phyloP scores from a whole-genome alignment of 2,888 invertebrate species.

The Tipula confusa region DNA sequence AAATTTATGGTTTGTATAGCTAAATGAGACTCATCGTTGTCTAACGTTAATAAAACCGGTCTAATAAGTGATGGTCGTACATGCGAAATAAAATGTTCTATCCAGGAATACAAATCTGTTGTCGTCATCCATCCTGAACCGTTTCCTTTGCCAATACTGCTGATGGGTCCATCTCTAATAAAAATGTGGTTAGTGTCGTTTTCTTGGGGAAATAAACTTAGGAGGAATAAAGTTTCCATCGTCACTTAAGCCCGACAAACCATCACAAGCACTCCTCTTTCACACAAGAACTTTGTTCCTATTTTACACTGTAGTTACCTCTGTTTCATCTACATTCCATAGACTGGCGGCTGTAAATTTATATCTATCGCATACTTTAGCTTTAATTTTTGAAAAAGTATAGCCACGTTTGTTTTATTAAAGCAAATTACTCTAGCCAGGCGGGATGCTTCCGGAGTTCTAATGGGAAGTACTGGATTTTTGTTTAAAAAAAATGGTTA shows the following conservation, averaged over 20 bases:
- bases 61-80: neutral
- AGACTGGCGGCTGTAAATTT: neutral
- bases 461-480: too few relatives aligned
- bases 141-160: neutral
- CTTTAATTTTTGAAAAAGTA: too few relatives aligned
- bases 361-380: too few relatives aligned
- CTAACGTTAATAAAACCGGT: too few relatives aligned
- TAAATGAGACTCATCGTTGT: too few relatives aligned
- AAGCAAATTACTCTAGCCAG: too few relatives aligned
- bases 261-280: neutral
- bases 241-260: too few relatives aligned
- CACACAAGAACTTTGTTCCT: slow-evolving; percentile 39
- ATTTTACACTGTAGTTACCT: slow-evolving; percentile 39
- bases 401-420: too few relatives aligned
- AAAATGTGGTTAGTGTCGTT: neutral
- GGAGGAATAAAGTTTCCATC: neutral
- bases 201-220: neutral
- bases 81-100: neutral
- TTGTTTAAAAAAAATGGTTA: too few relatives aligned
- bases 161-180: neutral
- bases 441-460: too few relatives aligned
- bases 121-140: neutral
- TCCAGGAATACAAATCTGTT: neutral
- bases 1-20: too few relatives aligned
- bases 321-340: slow-evolving; percentile 40